phyloP scores from a whole-genome alignment of 2,797 vertebrate genomes.

The Emydoidea blandingii region DNA sequence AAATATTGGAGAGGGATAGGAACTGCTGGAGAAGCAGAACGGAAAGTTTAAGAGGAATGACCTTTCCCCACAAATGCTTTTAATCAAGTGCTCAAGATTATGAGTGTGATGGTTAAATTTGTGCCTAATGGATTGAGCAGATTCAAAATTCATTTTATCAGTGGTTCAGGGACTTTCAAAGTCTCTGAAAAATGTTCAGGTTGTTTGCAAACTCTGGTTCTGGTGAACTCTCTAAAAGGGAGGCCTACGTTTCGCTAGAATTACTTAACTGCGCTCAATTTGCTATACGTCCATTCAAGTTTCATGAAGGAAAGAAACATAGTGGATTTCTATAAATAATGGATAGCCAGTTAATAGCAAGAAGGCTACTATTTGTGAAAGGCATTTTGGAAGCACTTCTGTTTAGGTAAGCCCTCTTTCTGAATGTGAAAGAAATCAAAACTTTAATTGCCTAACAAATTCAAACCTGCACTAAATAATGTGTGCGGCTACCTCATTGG shows the following conservation, averaged over 20 bases:
- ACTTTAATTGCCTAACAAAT: not conserved
- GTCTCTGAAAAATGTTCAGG: not conserved
- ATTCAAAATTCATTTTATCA: not conserved
- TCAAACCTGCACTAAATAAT: not conserved
- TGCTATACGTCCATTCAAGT: not conserved
- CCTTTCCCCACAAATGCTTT: not conserved
- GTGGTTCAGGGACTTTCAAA: not conserved
- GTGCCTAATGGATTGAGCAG: not conserved
- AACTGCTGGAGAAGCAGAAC: not conserved
- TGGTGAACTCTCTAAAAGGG: not conserved
- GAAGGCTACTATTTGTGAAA: not conserved
- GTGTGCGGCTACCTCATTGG: not conserved
- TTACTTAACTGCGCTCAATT: not conserved
- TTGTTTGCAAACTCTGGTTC: not conserved
- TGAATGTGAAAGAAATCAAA: not conserved
- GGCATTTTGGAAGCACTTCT: not conserved
- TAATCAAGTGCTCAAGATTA: not conserved
- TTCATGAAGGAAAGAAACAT: not conserved
- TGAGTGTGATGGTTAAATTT: not conserved
- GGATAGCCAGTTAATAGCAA: not conserved
- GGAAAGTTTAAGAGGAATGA: not conserved
- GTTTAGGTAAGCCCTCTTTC: not conserved
- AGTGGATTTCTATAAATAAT: not conserved
- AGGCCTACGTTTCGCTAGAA: not conserved
- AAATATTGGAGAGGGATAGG: not conserved